Evolutionary conservation across 2,113 vertebrate genomes (phyloP).

Genomic region (Dermatemys mawii): DNA sequence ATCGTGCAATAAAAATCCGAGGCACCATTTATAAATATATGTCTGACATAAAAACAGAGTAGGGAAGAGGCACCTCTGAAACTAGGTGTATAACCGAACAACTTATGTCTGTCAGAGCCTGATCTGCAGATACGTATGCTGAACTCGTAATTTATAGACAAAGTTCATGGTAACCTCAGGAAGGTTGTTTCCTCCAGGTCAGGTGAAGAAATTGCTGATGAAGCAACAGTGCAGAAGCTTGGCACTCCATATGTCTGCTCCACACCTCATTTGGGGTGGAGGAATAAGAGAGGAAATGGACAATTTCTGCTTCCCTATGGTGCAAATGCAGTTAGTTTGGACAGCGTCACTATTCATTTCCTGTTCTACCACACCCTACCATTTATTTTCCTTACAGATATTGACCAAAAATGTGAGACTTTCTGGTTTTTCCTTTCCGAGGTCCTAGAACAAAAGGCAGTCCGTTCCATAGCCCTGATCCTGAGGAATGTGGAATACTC

Average conservation of each 20-base stretch:
- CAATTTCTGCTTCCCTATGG: slow-evolving; percentile 53
- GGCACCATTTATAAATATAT: not conserved
- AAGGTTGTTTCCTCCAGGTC: slow-evolving; percentile 24
- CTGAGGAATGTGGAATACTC: not conserved
- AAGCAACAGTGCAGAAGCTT: not conserved
- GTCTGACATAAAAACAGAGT: not conserved
- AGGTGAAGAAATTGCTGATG: not conserved
- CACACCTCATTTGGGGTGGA: not conserved
- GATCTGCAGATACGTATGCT: not conserved
- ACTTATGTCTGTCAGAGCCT: not conserved
- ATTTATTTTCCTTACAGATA: slow-evolving; percentile 6
- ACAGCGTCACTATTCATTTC: slow-evolving; percentile 43
- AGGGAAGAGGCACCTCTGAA: not conserved
- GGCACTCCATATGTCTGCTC: rapidly evolving
- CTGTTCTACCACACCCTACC: slow-evolving; percentile 61
- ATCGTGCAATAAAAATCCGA: not conserved
- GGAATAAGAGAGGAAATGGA: slow-evolving; percentile 22
- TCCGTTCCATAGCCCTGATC: not conserved
- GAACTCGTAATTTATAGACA: not conserved
- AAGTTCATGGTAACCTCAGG: not conserved
- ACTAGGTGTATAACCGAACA: not conserved
- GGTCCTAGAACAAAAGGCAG: not conserved
- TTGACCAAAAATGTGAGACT: not conserved
- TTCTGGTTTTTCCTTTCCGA: not conserved
- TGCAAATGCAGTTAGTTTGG: slow-evolving; percentile 7